Percentiles rank a stretch among this genome's conserved stretches.
Evolutionary conservation across 2,888 invertebrate species (phyloP).

Genomic region (Ceraclea dissimilis): DNA sequence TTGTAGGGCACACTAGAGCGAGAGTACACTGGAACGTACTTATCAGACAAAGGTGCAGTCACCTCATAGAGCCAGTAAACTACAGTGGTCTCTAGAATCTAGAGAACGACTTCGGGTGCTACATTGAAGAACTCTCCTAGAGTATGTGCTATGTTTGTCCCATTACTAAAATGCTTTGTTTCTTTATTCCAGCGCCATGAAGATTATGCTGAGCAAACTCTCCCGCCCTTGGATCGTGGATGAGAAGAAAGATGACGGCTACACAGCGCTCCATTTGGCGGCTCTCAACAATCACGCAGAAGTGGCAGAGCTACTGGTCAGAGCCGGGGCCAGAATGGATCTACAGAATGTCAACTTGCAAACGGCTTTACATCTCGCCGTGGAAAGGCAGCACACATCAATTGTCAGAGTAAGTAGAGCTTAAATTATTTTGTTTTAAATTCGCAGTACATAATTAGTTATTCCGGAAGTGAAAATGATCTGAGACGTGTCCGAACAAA

Average conservation of each 20-base stretch:
- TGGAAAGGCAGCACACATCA: slow-evolving; percentile 96
- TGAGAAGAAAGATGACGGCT: slow-evolving; percentile 97
- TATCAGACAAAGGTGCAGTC: too few species aligned
- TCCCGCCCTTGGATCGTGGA: slow-evolving; percentile 96
- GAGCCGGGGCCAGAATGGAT: slow-evolving; percentile 87
- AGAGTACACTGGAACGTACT: too few species aligned
- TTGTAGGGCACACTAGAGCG: too few species aligned
- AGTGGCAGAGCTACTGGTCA: slow-evolving; percentile 84
- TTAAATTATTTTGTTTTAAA: background rate
- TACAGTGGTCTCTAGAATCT: too few species aligned
- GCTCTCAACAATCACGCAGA: slow-evolving; percentile 96
- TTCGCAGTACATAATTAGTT: background rate
- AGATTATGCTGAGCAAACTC: slow-evolving; percentile 84
- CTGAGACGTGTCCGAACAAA: too few species aligned
- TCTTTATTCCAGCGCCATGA: slow-evolving; percentile 82
- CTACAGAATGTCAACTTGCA: slow-evolving; percentile 94
- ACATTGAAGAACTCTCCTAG: too few species aligned
- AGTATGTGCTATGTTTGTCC: too few species aligned
- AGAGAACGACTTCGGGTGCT: too few species aligned
- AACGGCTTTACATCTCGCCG: slow-evolving; percentile 88
- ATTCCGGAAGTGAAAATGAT: background rate
- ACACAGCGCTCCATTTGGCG: slow-evolving; percentile 91
- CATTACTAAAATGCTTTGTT: too few species aligned
- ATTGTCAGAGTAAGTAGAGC: slow-evolving; percentile 69
- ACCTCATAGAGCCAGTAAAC: too few species aligned